Percentiles rank a stretch among this genome's conserved stretches.
Conservation (phyloP, 2,113 vertebrate genomes). For the Noturus placidus region DNA sequence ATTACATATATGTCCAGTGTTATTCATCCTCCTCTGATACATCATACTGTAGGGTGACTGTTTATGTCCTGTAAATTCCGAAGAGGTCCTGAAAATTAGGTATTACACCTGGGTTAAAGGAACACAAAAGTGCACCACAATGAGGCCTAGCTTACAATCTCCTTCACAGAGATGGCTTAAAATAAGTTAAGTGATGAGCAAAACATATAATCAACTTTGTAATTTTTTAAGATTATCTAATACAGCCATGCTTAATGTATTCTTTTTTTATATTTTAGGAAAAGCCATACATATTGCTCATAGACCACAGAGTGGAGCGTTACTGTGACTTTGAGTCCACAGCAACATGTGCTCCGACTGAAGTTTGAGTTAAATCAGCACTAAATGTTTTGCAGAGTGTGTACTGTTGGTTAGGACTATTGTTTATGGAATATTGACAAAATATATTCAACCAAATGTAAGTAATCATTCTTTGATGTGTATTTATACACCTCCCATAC, state of each 20-base stretch:
- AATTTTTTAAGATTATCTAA: not conserved
- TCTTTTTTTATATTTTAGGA: not conserved
- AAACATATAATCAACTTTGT: not conserved
- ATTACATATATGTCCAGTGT: not conserved
- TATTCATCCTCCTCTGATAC: not conserved
- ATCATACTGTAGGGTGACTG: too few relatives aligned
- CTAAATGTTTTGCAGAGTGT: not conserved
- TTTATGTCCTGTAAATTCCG: not conserved
- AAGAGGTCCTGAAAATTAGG: not conserved
- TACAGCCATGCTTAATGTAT: not conserved
- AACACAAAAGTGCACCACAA: not conserved
- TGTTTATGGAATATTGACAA: slow-evolving; percentile 3
- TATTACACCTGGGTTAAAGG: not conserved
- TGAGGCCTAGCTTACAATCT: not conserved
- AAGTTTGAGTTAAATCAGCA: not conserved
- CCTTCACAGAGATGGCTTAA: not conserved
- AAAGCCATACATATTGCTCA: not conserved
- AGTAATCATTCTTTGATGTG: slow-evolving; percentile 14
- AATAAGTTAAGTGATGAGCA: not conserved
- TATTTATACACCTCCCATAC: not conserved
- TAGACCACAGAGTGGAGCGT: not conserved
- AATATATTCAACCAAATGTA: slow-evolving; percentile 17
- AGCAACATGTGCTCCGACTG: not conserved
- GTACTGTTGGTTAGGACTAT: not conserved
- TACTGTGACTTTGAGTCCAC: not conserved